Percentiles rank a stretch among this genome's conserved stretches.
phyloP scores from a whole-genome alignment of 2,888 invertebrate genomes.

The Sesia apiformis region DNA sequence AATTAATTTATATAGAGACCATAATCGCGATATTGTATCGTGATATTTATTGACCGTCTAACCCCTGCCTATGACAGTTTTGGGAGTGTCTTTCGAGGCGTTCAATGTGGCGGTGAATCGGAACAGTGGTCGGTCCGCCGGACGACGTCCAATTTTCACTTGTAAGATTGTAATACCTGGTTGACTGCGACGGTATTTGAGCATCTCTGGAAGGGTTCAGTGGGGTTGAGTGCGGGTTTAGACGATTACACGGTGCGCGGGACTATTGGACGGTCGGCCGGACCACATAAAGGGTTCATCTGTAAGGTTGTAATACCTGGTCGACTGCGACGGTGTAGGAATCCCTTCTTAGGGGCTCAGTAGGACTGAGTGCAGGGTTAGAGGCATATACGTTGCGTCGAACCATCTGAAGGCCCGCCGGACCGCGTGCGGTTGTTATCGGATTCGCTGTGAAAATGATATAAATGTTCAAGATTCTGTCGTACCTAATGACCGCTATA shows the following conservation, averaged over 20 bases:
- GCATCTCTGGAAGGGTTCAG: constrained; percentile 13
- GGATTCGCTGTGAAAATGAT: not conserved
- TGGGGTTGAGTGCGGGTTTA: constrained; percentile 56
- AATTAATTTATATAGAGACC: too few species aligned
- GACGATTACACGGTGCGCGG: constrained; percentile 59
- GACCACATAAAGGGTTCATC: constrained; percentile 2
- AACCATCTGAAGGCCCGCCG: constrained; percentile 30
- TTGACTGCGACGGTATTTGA: not conserved
- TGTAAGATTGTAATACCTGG: constrained; percentile 8
- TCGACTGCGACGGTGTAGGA: not conserved
- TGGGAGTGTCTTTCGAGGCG: too few species aligned
- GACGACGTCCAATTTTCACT: constrained; percentile 3
- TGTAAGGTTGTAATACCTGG: constrained; percentile 8
- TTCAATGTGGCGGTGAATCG: constrained; percentile 13
- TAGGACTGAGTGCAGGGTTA: constrained; percentile 19
- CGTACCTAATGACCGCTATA: too few species aligned
- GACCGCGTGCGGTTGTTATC: constrained; percentile 2
- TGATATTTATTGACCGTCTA: too few species aligned
- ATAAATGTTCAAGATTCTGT: too few species aligned
- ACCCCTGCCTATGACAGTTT: too few species aligned
- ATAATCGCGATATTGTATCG: too few species aligned
- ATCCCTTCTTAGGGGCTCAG: constrained; percentile 7
- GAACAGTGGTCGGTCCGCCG: constrained; percentile 23
- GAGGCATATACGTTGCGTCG: constrained; percentile 57
- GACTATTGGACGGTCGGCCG: constrained; percentile 30